Base-by-base conservation (phyloP, 2,888 invertebrate genomes). In the Sminthurinus aureus region DNA sequence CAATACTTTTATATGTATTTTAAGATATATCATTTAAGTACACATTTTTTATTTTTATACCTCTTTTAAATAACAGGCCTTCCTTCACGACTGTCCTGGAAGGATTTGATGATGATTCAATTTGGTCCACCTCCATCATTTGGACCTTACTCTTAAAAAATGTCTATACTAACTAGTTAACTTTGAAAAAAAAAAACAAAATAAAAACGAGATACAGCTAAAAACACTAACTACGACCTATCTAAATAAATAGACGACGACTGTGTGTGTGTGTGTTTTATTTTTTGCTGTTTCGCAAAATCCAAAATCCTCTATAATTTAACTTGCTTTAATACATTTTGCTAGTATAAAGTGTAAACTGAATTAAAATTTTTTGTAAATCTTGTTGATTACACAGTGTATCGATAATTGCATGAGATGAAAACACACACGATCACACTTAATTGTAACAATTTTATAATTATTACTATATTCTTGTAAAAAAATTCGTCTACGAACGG, bases 1-100 rank as follows among this genome's bases (percentile, higher is more conserved):
- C 22, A 58, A 13, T 2, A 22, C 13, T 64, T 12, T 64, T 22
- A 76, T n/a, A 22, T 22, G 52, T 3, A 13, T 12, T 75, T 75
- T n/a, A 75, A 8, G 12, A 24, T 38, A 38, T 38, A 38, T 38
- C 38, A 71, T 38, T 4, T 38, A 38, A 71, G 20, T 66, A 58
- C 1, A 51, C 38, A 38, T 6, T 4, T 38, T 38, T 6, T 4
- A 4, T 38, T 26, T 22, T 71, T n/a, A 85, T 69, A 88, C 88
- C 88, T 87, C 87, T 52, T 80, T 88, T 88, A 69, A 86, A 87
- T 3, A 88, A 80, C 6, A 88, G 82, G 11, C 88, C 88, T 83
- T 88, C 88, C 74, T 85, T 87, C 13, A 88, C 83, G 58, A 87
- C 84, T 15, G 80, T 26, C 22, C 79, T 38, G 12, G 79, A 73